Evolutionary conservation across 2,888 invertebrate genomes (phyloP).

Genomic region (Erannis defoliaria): DNA sequence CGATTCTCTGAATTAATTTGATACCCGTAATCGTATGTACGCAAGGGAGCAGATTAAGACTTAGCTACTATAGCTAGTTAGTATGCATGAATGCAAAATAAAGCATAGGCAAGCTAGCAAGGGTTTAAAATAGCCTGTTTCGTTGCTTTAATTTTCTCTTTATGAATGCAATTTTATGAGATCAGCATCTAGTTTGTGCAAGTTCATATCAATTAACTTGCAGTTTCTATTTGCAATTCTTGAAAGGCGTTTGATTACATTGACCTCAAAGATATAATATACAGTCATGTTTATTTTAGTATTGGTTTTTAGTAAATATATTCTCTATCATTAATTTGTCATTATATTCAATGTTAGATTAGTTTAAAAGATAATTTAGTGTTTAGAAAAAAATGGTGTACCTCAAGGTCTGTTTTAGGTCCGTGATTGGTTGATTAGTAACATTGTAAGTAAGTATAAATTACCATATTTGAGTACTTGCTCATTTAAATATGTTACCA

Average conservation of each 20-base stretch:
- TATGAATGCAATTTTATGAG: slow-evolving; percentile 29
- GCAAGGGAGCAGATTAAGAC: slow-evolving; percentile 20
- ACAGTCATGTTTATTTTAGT: slow-evolving; percentile 7
- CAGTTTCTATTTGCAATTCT: slow-evolving; percentile 33
- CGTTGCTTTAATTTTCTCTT: slow-evolving; percentile 21
- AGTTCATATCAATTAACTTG: slow-evolving; percentile 36
- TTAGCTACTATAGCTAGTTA: slow-evolving; percentile 12
- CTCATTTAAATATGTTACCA: background rate
- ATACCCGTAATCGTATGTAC: slow-evolving; percentile 33
- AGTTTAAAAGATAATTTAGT: background rate
- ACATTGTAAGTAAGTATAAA: no score
- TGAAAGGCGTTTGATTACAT: slow-evolving; percentile 39
- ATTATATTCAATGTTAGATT: slow-evolving; percentile 3
- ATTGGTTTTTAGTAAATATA: background rate
- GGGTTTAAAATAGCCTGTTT: slow-evolving; percentile 30
- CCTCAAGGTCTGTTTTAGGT: slow-evolving; percentile 10
- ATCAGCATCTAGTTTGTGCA: slow-evolving; percentile 39
- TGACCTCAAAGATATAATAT: slow-evolving; percentile 31
- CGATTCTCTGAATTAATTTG: slow-evolving; percentile 34
- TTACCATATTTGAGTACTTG: background rate
- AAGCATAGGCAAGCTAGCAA: slow-evolving; percentile 5
- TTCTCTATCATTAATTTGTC: background rate
- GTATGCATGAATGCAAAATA: slow-evolving; percentile 26
- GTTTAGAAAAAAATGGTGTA: background rate
- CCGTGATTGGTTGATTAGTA: background rate